Base-by-base conservation (phyloP, 2,797 vertebrate genomes). In the Serranus cabrilla region DNA sequence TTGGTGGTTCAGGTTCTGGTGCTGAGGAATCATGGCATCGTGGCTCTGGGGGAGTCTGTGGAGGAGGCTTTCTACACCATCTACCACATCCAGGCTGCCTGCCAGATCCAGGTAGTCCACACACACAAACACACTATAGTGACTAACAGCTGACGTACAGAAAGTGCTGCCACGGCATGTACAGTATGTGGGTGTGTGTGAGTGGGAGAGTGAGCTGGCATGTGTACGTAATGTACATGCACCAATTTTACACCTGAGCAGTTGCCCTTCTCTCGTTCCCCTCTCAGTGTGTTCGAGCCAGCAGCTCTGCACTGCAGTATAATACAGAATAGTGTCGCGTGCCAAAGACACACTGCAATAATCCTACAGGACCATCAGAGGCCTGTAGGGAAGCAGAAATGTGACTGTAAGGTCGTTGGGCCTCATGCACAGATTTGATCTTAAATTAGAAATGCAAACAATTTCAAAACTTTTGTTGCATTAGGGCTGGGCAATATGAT, bases 1-100 rank as follows among this genome's bases (percentile, higher is more conserved):
- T 49, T 73, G 6, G 11, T 80, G 42, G 47, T 61, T 17, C 49
- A 99, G 98, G 96, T 99, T 76, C 93, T 99, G 88, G 96, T 99
- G 85, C 94, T 99, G 90, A 94, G 95, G 83, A 96, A 96, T 84
- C 95, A 99, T 0, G 98, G 98, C 7, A 95, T 99, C 42, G 92
- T 99, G 81, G 97, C 97, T 1, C 93, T 99, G 46, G 98, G 98
- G 0, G 98, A 99, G 86, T 97, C 97, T 0, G 95, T 98, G 7
- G 98, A 99, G 88, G 98, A 99, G 87, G 98, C 98, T 0, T 99
- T 99, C 88, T 99, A 99, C 85, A 96, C 97, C 85, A 93, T 97
- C 90, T 99, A 97, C 88, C 97, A 99, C 74, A 95, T 99, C 88
- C 98, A 99, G 94, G 96, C 97, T 0, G 98, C 98, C 54, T 99